These are phyloP conservation scores for Gari tellinella DNA, from an alignment of 2,888 invertebrate species.

Conservation along the genomic window DNA sequence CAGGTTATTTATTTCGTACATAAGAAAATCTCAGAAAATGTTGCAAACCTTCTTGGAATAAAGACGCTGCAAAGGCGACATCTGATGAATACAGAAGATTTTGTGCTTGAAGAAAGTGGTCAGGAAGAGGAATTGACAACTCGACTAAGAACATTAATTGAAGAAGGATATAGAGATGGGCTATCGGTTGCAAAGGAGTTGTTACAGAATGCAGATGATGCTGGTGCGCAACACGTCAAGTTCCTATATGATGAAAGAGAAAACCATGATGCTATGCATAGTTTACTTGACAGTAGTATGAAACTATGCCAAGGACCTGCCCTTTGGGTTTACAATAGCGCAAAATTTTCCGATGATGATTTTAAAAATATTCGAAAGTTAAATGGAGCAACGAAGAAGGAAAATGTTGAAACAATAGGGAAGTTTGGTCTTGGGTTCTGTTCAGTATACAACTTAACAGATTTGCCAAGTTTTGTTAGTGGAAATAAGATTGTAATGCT, in stretches of 20 bases:
- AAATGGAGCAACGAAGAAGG: conserved; percentile 79
- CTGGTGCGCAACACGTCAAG: conserved; percentile 70
- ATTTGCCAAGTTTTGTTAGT: conserved; percentile 82
- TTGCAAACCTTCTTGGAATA: conserved; percentile 73
- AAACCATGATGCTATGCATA: conserved; percentile 64
- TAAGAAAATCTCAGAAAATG: conserved; percentile 58
- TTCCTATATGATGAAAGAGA: conserved; percentile 79
- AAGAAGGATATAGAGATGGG: conserved; percentile 77
- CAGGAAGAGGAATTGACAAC: conserved; percentile 76
- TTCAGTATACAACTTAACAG: conserved; percentile 81
- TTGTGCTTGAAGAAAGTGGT: conserved; percentile 67
- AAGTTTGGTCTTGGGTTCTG: conserved; percentile 83
- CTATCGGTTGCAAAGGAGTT: conserved; percentile 80
- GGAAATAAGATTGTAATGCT: conserved; percentile 79
- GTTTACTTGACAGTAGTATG: conserved; percentile 77
- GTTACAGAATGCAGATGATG: conserved; percentile 81
- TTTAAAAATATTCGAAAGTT: conserved; percentile 80
- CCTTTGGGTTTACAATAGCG: conserved; percentile 81
- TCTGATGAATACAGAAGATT: conserved; percentile 61
- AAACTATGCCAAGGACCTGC: conserved; percentile 81
- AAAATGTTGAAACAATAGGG: conserved; percentile 77
- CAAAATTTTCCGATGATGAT: conserved; percentile 78
- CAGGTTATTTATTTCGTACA: conserved; percentile 62
- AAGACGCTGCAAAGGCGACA: conserved; percentile 68
- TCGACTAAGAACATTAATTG: conserved; percentile 67